Evolutionary conservation across 2,888 invertebrate genomes (phyloP).

Genomic region (Camptogramma bilineatum): DNA sequence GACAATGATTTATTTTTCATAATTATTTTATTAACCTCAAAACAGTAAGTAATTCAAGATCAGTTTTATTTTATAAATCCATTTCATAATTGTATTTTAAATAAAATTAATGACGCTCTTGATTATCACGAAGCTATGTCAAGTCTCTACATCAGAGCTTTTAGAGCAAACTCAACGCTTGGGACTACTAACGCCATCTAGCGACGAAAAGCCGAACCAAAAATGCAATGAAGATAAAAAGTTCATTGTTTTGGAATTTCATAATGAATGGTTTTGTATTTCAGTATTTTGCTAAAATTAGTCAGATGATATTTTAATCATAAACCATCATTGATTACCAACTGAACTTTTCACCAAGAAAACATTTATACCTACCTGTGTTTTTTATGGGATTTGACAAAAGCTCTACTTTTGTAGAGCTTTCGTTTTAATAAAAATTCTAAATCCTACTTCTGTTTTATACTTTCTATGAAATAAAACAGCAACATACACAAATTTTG

Average conservation of each 20-base stretch:
- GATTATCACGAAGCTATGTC: too few species aligned
- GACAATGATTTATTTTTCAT: background rate
- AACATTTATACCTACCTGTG: too few species aligned
- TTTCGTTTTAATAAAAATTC: too few species aligned
- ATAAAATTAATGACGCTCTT: too few species aligned
- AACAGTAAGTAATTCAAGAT: background rate
- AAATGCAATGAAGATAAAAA: slow-evolving; percentile 36
- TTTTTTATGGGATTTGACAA: too few species aligned
- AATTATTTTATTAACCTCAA: background rate
- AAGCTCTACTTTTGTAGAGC: too few species aligned
- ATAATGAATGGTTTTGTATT: background rate
- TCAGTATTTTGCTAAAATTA: too few species aligned
- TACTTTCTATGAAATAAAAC: too few species aligned
- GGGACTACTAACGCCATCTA: slow-evolving; percentile 70
- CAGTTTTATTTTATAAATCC: background rate
- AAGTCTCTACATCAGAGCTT: background rate
- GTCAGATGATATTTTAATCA: too few species aligned
- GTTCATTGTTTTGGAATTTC: background rate
- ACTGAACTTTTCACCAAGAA: too few species aligned
- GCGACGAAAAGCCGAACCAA: slow-evolving; percentile 66
- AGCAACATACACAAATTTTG: background rate
- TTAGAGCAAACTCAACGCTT: background rate
- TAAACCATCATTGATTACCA: too few species aligned
- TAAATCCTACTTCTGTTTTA: too few species aligned
- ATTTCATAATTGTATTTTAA: background rate